phyloP scores from a whole-genome alignment of 2,888 invertebrate species.

The Subacronicta megacephala region DNA sequence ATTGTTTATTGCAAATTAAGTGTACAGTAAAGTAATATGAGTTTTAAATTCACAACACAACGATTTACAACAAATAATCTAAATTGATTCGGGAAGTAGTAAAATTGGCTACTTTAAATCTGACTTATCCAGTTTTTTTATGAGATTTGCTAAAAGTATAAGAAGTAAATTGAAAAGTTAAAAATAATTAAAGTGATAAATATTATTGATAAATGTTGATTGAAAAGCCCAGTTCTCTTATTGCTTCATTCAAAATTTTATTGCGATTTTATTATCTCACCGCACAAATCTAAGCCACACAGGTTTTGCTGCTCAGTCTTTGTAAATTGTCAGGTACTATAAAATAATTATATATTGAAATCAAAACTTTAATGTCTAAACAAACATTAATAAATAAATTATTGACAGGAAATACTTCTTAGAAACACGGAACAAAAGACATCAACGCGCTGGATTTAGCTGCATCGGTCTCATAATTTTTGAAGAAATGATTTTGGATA shows the following conservation, averaged over 20 bases:
- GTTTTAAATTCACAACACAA: too few species aligned
- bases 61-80: neutral
- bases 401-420: neutral
- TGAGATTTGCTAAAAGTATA: neutral
- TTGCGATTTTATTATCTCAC: neutral
- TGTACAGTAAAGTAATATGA: too few species aligned
- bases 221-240: neutral
- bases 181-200: neutral
- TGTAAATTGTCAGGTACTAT: too few species aligned
- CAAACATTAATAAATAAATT: too few species aligned
- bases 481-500: too few species aligned
- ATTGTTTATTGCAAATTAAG: too few species aligned
- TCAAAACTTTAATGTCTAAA: too few species aligned
- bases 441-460: conserved; percentile 33
- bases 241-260: neutral
- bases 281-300: neutral
- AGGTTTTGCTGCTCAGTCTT: neutral
- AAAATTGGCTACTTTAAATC: neutral
- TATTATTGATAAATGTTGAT: too few species aligned
- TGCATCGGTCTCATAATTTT: too few species aligned
- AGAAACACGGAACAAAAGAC: conserved; percentile 34
- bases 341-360: too few species aligned
- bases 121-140: neutral
- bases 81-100: neutral
- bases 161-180: neutral